Conservation (phyloP, 2,888 invertebrate genomes). For the Amitus sp. region DNA sequence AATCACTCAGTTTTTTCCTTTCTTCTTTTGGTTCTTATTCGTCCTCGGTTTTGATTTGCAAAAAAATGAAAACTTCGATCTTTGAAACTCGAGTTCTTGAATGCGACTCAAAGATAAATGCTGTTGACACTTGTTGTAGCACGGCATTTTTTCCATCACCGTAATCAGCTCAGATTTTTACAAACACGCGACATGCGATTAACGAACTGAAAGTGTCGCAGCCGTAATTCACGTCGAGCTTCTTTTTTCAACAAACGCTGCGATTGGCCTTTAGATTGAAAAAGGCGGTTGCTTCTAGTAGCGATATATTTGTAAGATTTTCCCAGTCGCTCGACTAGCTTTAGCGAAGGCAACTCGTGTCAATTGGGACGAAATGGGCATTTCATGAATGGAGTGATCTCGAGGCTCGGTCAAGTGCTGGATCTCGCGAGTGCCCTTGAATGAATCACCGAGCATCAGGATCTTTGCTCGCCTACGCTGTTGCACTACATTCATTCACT, state of each 20-base stretch:
- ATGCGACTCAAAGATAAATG: too few relatives aligned
- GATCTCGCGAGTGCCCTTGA: conserved; percentile 16
- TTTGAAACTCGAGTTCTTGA: too few relatives aligned
- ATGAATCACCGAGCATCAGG: conserved; percentile 44
- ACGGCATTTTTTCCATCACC: too few relatives aligned
- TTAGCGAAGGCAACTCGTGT: conserved; percentile 48
- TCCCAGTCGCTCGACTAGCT: neutral
- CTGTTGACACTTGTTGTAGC: too few relatives aligned
- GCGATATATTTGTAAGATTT: neutral
- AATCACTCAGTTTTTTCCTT: too few relatives aligned
- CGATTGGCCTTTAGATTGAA: neutral
- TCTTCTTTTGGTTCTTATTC: too few relatives aligned
- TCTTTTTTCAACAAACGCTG: conserved; percentile 1
- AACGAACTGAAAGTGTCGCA: neutral
- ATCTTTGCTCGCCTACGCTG: conserved; percentile 58
- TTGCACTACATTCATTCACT: conserved; percentile 60
- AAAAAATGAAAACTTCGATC: too few relatives aligned
- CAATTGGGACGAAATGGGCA: conserved; percentile 57
- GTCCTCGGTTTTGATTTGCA: too few relatives aligned
- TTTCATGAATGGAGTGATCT: conserved; percentile 56
- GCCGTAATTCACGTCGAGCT: neutral
- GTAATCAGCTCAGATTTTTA: too few relatives aligned
- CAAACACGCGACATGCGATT: too few relatives aligned
- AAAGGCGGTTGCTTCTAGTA: neutral
- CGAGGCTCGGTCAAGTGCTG: conserved; percentile 24